These are phyloP conservation scores for Sinocyclocheilus maitianheensis DNA, from an alignment of 2,113 vertebrate genomes.

Conservation along the genomic window DNA sequence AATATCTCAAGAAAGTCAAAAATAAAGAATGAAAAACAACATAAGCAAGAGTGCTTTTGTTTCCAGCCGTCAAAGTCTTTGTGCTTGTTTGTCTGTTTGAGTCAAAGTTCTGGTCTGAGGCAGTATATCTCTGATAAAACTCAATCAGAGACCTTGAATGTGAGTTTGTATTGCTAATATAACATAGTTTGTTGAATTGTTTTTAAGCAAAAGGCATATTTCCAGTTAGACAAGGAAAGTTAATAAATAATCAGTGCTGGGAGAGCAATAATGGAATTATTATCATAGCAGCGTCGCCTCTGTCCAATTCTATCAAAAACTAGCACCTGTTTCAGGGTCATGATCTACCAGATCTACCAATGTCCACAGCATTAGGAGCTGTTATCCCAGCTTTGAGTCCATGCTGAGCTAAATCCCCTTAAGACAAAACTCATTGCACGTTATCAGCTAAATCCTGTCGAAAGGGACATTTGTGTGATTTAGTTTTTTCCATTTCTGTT, in stretches of 20 bases:
- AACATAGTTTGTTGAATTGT: background rate
- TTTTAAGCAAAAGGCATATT: background rate
- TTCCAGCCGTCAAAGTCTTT: constrained; percentile 12
- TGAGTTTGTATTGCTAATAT: background rate
- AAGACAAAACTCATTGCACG: constrained; percentile 44
- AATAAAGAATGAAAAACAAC: background rate
- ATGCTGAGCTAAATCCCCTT: constrained; percentile 45
- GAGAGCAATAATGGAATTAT: constrained; percentile 40
- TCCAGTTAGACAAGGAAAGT: background rate
- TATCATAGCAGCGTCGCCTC: constrained; percentile 35
- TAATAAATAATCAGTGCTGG: constrained; percentile 15
- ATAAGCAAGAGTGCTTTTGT: background rate
- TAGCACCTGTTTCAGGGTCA: constrained; percentile 40
- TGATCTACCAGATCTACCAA: constrained; percentile 43
- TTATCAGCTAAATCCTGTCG: constrained; percentile 39
- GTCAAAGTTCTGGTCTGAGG: constrained; percentile 8
- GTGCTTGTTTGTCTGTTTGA: background rate
- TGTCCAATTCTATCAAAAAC: constrained; percentile 16
- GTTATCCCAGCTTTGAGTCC: constrained; percentile 49
- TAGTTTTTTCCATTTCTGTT: background rate
- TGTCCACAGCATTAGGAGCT: constrained; percentile 37
- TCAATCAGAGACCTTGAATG: no score
- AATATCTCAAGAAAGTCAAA: background rate
- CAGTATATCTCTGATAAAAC: background rate
- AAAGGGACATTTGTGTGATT: constrained; percentile 14